Evolutionary conservation across 2,797 vertebrate species (phyloP).

Genomic region (Rhinogobio ventralis): DNA sequence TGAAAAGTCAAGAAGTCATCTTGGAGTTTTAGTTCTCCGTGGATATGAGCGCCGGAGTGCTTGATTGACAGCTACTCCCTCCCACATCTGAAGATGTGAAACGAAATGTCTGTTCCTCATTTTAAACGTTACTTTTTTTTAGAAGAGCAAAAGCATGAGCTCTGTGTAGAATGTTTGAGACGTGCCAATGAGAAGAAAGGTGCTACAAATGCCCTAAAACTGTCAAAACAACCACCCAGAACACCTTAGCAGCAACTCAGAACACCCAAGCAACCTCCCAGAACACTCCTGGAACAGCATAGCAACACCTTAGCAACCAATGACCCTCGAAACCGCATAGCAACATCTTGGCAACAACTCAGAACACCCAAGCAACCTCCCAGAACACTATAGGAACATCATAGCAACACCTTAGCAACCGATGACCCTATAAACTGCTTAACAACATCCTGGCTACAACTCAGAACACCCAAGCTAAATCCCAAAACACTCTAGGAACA

Average conservation of each 20-base stretch:
- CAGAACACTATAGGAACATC: not conserved
- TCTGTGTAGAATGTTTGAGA: not conserved
- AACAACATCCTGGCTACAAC: not conserved
- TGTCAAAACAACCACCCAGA: not conserved
- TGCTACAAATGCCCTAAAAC: not conserved
- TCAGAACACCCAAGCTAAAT: not conserved
- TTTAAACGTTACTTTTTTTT: not conserved
- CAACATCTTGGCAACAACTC: not conserved
- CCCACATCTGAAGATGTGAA: conserved; percentile 5
- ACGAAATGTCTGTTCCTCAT: conserved; percentile 29
- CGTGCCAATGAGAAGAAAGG: not conserved
- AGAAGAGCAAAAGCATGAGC: not conserved
- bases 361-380: too few relatives aligned
- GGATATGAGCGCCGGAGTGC: conserved; percentile 54
- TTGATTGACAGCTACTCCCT: conserved; percentile 33
- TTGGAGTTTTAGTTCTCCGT: conserved; percentile 52
- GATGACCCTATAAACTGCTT: not conserved
- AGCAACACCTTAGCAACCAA: not conserved
- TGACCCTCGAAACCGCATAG: too few relatives aligned
- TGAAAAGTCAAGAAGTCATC: conserved; percentile 46
- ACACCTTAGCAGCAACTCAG: not conserved
- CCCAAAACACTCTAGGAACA: not conserved
- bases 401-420: not conserved
- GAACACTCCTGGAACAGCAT: not conserved
- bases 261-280: too few relatives aligned